phyloP scores from a whole-genome alignment of 2,888 invertebrate species.

The Nephrocerus scutellatus region DNA sequence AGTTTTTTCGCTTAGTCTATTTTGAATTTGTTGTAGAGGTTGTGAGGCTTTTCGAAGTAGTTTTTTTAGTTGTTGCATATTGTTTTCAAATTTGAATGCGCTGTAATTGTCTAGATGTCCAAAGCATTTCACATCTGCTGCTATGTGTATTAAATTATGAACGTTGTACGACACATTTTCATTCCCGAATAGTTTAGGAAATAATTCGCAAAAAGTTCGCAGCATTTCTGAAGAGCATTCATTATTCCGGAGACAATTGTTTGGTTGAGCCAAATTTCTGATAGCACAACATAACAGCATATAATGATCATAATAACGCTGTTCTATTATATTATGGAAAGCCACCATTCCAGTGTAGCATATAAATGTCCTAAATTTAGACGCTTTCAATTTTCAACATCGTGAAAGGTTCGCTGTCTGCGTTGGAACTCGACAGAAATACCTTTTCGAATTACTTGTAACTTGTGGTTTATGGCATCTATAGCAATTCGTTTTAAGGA shows the following conservation, averaged over 20 bases:
- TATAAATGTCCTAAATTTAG: neutral
- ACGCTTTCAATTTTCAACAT: neutral
- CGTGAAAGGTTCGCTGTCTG: neutral
- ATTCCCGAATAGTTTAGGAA: neutral
- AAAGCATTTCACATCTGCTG: neutral
- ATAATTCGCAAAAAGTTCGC: neutral
- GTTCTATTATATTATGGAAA: neutral
- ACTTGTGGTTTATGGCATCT: too few relatives aligned
- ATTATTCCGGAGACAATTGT: neutral
- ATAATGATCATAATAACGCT: neutral
- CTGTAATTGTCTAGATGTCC: neutral
- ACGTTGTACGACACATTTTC: neutral
- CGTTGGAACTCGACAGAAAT: too few relatives aligned
- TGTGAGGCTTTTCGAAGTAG: neutral
- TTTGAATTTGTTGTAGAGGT: neutral
- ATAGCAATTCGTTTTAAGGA: too few relatives aligned
- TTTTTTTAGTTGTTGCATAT: neutral
- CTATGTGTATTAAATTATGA: neutral
- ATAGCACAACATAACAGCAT: neutral
- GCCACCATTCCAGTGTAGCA: neutral
- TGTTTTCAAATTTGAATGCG: neutral
- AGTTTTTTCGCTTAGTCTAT: too few relatives aligned
- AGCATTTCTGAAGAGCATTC: neutral
- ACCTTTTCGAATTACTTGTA: too few relatives aligned
- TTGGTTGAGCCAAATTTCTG: neutral